Base-by-base conservation (phyloP, 37 sponge, comb jelly and placozoan genomes). In the Diacarnus erythraeanus region DNA sequence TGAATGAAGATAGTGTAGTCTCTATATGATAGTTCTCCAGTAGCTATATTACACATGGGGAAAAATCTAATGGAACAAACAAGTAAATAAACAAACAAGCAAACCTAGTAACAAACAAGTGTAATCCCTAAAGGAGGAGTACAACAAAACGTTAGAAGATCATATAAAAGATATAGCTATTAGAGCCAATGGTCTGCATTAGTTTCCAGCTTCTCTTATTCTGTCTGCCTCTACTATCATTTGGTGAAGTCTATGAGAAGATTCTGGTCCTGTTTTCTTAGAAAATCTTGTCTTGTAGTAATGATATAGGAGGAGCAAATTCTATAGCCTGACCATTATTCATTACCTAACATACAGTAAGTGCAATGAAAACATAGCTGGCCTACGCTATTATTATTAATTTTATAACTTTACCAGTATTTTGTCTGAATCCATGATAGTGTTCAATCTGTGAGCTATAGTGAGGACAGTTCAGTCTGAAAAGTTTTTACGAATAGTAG, bases 401-500 rank as follows among this genome's bases (percentile, higher is more conserved):
- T 21, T 60, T 17, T n/a, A 17, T 25, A 60, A 6, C 22, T 5
- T n/a, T 60, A 96, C 97, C 91, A 96, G 64, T 37, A 96, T 85
- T 38, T 85, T 83, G 58, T 92, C 90, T 33, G 82, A 88, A 54
- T 97, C 98, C 89, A 97, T 97, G 67, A 97, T 89, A 17, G 97
- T 97, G 80, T 97, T 89, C 33, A 97, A 74, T 25, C 97, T 83
- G 58, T 97, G 97, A 57, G 97, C 97, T 25, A 97, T 92, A 43
- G 98, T 97, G 35, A 97, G 75, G 27, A 94, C 83, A 9, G 98
- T 97, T 25, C 95, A 89, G 27, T 94, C 93, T 23, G 57, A 35
- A 64, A 97, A 97, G 69, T 79, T 69, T 30, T 81, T 77, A 10
- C 93, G 72, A 12, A 97, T 84, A 4, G 90, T 86, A 41, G 74